Evolutionary conservation across 1,140 invertebrate species (phyloP), one percentile per base, ranked within the genome.

Genomic region (Conus ventricosus): DNA sequence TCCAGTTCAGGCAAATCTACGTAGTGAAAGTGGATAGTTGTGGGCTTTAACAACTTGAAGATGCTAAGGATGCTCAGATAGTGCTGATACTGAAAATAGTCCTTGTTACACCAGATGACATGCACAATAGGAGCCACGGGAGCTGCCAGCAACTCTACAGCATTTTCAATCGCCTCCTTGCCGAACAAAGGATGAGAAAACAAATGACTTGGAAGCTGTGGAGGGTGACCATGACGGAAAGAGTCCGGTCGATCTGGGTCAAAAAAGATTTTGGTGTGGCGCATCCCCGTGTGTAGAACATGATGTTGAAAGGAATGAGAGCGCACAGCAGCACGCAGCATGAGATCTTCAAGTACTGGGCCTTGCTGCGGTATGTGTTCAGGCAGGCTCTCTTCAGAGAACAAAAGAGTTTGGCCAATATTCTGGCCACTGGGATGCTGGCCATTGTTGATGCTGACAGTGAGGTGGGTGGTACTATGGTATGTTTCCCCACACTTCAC

Each of bases 31-130:
- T 88, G 55, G 4, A 92, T 88, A 76, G 89, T 51, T n/a, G 87
- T 81, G 53, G 92, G 91, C 23, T 89, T 85, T 17, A 90, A 60
- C 11, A 90, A 54, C 85, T 91, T 91, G 71, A 87, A 88, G 67
- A 88, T 90, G 83, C 92, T 91, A 15, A 94, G 81, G 55, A 94
- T 91, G 78, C 91, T 92, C 0, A 94, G 63, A 84, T 92, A 94
- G 84, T 93, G 87, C 51, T 90, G 80, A 82, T 92, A 94, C 51
- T 91, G 88, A 55, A 94, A 93, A 11, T 89, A 88, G 13, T 85
- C 39, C 6, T 92, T 88, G 3, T 91, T 71, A 83, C 93, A 94
- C 91, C 91, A 91, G 84, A 91, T 54, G 71, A 87, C 89, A 85
- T 91, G 91, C n/a, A 91, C 90, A 87, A 88, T 88, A 27, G 88